Evolutionary conservation across 2,797 vertebrate species (phyloP).

Genomic region (Arrhamphus sclerolepis): DNA sequence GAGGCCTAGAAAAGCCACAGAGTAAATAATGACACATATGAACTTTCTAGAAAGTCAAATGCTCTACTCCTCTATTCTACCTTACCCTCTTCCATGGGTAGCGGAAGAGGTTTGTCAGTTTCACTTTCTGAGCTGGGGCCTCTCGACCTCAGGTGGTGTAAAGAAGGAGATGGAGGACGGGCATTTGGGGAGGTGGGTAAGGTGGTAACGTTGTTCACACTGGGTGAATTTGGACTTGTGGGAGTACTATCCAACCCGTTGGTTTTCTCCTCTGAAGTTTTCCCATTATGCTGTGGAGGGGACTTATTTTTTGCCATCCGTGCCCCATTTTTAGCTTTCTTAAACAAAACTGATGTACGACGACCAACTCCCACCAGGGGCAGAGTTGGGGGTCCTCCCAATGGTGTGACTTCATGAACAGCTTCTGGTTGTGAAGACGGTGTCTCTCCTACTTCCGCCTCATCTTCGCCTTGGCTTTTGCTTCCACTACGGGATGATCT

Average conservation of each 20-base stretch:
- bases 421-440: constrained; percentile 76
- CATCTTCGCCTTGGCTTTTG: constrained; percentile 74
- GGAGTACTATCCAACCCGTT: constrained; percentile 57
- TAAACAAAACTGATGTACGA: constrained; percentile 91
- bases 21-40: constrained; percentile 9
- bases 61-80: background rate
- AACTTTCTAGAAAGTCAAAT: background rate
- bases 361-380: constrained; percentile 84
- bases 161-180: constrained; percentile 63
- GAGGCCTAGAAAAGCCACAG: constrained; percentile 76
- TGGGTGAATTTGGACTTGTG: constrained; percentile 39
- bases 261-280: constrained; percentile 67
- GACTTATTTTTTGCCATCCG: constrained; percentile 82
- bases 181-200: constrained; percentile 57
- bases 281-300: constrained; percentile 80
- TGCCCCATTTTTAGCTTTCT: constrained; percentile 92
- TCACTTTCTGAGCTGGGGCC: constrained; percentile 82
- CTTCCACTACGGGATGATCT: constrained; percentile 76
- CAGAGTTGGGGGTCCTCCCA: constrained; percentile 65
- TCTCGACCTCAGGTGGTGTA: constrained; percentile 83
- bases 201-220: constrained; percentile 52
- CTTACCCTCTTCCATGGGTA: constrained; percentile 82
- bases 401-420: constrained; percentile 80
- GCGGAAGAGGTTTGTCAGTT: constrained; percentile 78
- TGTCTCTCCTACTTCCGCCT: constrained; percentile 76